phyloP scores from a whole-genome alignment of 2,113 vertebrate genomes.

The Grammomys dolichurus region DNA sequence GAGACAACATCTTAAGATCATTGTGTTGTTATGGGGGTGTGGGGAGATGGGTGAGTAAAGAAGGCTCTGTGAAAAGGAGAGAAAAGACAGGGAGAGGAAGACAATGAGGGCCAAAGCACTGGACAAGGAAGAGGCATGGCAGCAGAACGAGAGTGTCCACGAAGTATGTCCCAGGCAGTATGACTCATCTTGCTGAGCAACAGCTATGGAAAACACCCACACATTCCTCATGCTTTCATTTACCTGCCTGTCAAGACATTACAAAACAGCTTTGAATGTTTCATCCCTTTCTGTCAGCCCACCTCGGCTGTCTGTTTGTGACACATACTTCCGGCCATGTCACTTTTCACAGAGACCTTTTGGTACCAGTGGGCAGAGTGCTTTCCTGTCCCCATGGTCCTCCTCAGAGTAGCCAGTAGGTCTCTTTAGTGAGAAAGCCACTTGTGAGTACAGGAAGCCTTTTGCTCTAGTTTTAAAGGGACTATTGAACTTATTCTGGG shows the following conservation, averaged over 20 bases:
- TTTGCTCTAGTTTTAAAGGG: background rate
- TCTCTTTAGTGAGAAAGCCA: background rate
- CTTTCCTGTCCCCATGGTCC: background rate
- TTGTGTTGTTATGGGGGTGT: background rate
- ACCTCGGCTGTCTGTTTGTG: background rate
- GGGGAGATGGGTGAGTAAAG: background rate
- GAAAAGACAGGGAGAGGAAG: too few relatives aligned
- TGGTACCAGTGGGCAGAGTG: background rate
- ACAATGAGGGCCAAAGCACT: accelerated
- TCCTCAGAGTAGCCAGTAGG: background rate
- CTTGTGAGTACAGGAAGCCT: background rate
- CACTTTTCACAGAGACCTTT: background rate
- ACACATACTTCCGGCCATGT: background rate
- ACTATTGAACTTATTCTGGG: background rate
- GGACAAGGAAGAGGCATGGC: background rate
- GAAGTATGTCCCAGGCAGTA: accelerated
- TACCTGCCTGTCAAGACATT: background rate
- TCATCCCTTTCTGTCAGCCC: background rate
- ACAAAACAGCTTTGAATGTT: background rate
- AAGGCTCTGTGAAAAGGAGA: background rate
- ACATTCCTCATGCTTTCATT: background rate
- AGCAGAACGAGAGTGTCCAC: accelerated
- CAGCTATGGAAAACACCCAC: background rate
- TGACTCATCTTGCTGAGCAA: background rate
- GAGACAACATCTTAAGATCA: background rate